phyloP scores from a whole-genome alignment of 2,888 invertebrate genomes.

The Notocelia uddmanniana region DNA sequence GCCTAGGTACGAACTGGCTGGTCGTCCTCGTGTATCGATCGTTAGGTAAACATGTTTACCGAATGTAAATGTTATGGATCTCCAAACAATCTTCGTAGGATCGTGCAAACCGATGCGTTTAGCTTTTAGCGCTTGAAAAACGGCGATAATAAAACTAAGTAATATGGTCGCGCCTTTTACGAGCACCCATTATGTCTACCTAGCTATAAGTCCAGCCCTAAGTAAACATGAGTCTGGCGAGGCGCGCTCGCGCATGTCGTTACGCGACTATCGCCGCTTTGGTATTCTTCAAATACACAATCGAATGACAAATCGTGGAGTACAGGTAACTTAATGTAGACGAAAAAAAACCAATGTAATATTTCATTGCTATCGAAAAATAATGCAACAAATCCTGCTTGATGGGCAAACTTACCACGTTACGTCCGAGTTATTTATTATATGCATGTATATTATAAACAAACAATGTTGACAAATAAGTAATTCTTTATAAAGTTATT shows the following conservation, averaged over 20 bases:
- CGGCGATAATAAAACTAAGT: conserved; percentile 46
- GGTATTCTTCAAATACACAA: conserved; percentile 50
- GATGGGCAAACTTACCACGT: no score
- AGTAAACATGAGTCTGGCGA: conserved; percentile 44
- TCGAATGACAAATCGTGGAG: neutral
- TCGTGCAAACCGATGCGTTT: conserved; percentile 51
- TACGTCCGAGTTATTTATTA: no score
- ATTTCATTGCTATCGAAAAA: neutral
- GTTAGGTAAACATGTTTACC: conserved; percentile 63
- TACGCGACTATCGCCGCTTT: conserved; percentile 46
- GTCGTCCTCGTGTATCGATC: conserved; percentile 59
- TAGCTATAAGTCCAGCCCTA: conserved; percentile 37
- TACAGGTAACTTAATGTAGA: no score
- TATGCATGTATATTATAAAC: no score
- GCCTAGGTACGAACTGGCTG: conserved; percentile 47
- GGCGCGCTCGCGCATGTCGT: conserved; percentile 46
- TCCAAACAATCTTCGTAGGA: conserved; percentile 52
- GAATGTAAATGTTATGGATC: conserved; percentile 65
- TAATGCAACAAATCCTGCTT: neutral
- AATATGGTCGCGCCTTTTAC: conserved; percentile 54
- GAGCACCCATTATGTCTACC: conserved; percentile 31
- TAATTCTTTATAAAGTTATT: neutral
- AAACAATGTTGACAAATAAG: no score
- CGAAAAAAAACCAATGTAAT: neutral
- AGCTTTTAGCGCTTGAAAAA: conserved; percentile 69